Evolutionary conservation across 2,888 invertebrate genomes (phyloP).

Genomic region (Rotaria socialis): DNA sequence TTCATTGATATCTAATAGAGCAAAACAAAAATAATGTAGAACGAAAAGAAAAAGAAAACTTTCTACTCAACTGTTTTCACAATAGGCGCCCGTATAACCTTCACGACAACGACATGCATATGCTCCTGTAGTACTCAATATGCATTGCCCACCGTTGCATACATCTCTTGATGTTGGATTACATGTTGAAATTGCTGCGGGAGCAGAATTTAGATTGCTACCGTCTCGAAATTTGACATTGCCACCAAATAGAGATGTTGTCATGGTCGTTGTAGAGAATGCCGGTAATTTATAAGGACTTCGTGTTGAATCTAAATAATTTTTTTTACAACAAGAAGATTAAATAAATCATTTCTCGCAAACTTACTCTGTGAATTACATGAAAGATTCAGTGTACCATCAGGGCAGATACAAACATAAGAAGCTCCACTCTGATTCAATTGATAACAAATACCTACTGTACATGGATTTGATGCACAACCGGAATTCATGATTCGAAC

Average conservation of each 20-base stretch:
- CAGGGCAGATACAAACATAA: background rate
- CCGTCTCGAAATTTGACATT: background rate
- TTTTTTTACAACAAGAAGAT: too few relatives aligned
- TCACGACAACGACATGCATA: constrained; percentile 40
- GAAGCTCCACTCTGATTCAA: background rate
- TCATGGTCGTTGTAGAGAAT: background rate
- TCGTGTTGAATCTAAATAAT: background rate
- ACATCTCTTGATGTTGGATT: background rate
- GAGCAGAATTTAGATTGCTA: background rate
- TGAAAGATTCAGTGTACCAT: background rate
- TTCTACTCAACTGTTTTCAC: constrained; percentile 40
- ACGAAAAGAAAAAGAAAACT: background rate
- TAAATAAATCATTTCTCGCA: background rate
- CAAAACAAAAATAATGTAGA: too few relatives aligned
- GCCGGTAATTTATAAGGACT: background rate
- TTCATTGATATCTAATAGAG: constrained; percentile 42
- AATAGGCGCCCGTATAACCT: constrained; percentile 45
- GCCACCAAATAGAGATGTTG: background rate
- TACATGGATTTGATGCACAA: constrained; percentile 43
- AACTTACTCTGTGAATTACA: background rate
- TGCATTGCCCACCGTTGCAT: constrained; percentile 42
- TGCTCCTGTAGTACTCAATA: background rate
- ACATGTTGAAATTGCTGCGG: background rate
- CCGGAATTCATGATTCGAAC: constrained; percentile 10
- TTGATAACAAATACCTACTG: constrained; percentile 29